Evolutionary conservation across 2,113 vertebrate genomes (phyloP), one percentile per base, ranked within the genome.

Genomic region (Thryonomys swinderianus): DNA sequence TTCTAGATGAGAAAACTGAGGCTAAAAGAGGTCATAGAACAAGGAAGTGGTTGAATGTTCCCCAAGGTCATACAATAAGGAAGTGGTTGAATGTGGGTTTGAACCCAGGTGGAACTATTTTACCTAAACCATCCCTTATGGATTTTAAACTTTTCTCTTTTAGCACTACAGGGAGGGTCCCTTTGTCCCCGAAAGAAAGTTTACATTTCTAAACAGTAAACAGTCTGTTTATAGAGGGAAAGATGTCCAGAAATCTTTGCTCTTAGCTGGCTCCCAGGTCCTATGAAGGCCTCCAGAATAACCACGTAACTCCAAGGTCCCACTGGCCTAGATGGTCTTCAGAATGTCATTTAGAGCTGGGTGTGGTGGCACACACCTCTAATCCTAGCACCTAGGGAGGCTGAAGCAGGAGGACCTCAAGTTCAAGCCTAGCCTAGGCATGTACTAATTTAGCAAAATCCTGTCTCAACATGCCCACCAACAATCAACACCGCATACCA

Each of bases 111-210:
- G 83, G 64, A 91, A 64, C 17, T 42, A 69, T 48, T 69, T 78
- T 42, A 66, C 37, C 23, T 85, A 7, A 37, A 45, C 37, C n/a
- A 84, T 61, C 71, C 3, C 62, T 82, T 55, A 23, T 0, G 32
- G 5, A 27, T 82, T 95, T 78, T 66, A 62, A 95, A 90, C 30
- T 66, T 94, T 51, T 78, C 45, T 85, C 59, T 66, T 73, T 73
- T 80, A 94, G 32, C 67, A 87, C 13, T 53, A 85, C 79, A 88
- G 71, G 71, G 11, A 88, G 71, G 71, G 11, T 3, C 40, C 40
- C 23, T 73, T 16, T 27, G 45, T 78, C 61, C 86, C 76, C 42
- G 21, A 78, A 96, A 95, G 20, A 84, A 93, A 87, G 51, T 18
- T 30, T 61, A 53, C 45, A 76, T 61, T 78, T 71, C 76, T 83